Evolutionary conservation across 2,888 invertebrate species (phyloP).

Genomic region (Bibio marci): DNA sequence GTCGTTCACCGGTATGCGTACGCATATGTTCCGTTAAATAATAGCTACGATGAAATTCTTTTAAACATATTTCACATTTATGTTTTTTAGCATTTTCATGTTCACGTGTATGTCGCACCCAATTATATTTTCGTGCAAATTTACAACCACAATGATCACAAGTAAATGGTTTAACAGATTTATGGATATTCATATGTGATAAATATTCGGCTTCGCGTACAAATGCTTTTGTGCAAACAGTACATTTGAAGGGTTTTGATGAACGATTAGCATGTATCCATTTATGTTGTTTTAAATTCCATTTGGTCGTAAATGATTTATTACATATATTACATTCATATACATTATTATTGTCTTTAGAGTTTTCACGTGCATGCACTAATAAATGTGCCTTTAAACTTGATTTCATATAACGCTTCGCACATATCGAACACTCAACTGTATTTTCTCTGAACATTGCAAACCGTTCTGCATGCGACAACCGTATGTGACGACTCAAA

Average conservation of each 20-base stretch:
- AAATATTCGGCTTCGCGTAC: conserved; percentile 63
- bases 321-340: conserved; percentile 67
- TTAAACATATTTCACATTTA: conserved; percentile 58
- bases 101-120: conserved; percentile 67
- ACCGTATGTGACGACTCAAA: conserved; percentile 65
- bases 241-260: conserved; percentile 71
- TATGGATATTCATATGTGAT: conserved; percentile 74
- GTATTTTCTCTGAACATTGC: conserved; percentile 41
- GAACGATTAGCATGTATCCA: conserved; percentile 78
- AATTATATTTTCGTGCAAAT: conserved; percentile 77
- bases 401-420: conserved; percentile 57
- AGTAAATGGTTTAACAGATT: conserved; percentile 62
- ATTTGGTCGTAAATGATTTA: conserved; percentile 74
- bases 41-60: conserved; percentile 72
- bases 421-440: conserved; percentile 60
- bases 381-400: conserved; percentile 69
- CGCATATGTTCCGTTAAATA: conserved; percentile 77
- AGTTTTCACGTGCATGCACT: conserved; percentile 37
- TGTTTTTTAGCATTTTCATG: conserved; percentile 67
- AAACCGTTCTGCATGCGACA: conserved; percentile 62
- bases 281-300: conserved; percentile 76
- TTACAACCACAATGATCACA: conserved; percentile 82
- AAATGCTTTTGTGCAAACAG: conserved; percentile 68
- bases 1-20: conserved; percentile 60
- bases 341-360: conserved; percentile 24